Evolutionary conservation across 2,888 invertebrate genomes (phyloP).

Genomic region (Criorhina ranunculi): DNA sequence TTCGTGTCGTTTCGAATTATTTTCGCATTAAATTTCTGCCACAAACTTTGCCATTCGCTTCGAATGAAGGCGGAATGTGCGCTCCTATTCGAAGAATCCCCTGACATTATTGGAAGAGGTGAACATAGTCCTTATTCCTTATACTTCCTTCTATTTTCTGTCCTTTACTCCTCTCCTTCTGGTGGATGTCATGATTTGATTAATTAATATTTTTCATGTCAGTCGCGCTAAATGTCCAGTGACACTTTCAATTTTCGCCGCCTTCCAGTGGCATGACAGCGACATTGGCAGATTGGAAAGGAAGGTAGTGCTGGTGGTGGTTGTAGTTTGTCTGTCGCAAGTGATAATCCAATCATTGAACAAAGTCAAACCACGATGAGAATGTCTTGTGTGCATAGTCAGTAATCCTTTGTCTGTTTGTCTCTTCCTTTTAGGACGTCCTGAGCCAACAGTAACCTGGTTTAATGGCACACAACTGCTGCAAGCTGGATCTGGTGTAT

Average conservation of each 20-base stretch:
- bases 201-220: constrained; percentile 73
- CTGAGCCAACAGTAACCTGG: constrained; percentile 94
- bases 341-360: constrained; percentile 69
- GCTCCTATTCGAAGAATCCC: not conserved
- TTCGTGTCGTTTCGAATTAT: constrained; percentile 58
- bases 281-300: constrained; percentile 17
- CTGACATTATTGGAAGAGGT: constrained; percentile 3
- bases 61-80: constrained; percentile 9
- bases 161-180: not conserved
- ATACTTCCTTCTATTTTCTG: constrained; percentile 1
- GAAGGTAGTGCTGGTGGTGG: not conserved
- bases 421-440: constrained; percentile 87
- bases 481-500: constrained; percentile 89
- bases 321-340: constrained; percentile 57
- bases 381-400: constrained; percentile 50
- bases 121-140: not conserved
- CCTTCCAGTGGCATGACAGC: constrained; percentile 43
- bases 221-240: constrained; percentile 54
- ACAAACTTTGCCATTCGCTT: constrained; percentile 34
- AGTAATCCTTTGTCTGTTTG: constrained; percentile 59
- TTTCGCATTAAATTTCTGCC: constrained; percentile 49
- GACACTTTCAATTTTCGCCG: constrained; percentile 66
- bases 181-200: constrained; percentile 59
- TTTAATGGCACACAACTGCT: constrained; percentile 90
- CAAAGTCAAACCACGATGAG: constrained; percentile 61